phyloP scores from a whole-genome alignment of 2,888 invertebrate species.

The Lysandra bellargus region DNA sequence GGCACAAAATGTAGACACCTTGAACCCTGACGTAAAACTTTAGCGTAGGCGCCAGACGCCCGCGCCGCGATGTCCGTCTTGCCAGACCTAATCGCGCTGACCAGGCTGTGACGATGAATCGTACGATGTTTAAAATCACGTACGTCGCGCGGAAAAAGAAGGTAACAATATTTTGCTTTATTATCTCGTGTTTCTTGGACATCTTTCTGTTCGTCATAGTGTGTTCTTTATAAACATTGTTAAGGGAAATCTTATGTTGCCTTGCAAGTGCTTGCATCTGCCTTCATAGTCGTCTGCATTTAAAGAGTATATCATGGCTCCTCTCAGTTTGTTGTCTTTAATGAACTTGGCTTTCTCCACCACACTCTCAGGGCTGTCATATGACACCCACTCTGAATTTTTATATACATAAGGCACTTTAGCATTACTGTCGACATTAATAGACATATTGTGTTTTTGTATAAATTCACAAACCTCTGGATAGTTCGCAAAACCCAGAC shows the following conservation, averaged over 20 bases:
- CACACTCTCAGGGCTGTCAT: conserved; percentile 86
- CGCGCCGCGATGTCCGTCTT: conserved; percentile 39
- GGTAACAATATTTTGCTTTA: conserved; percentile 50
- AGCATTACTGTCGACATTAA: conserved; percentile 83
- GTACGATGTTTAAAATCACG: conserved; percentile 75
- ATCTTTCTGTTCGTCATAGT: conserved; percentile 29
- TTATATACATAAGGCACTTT: conserved; percentile 89
- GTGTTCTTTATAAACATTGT: conserved; percentile 51
- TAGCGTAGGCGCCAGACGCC: conserved; percentile 43
- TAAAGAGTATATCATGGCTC: conserved; percentile 91
- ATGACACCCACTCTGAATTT: conserved; percentile 90
- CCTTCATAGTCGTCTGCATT: conserved; percentile 89
- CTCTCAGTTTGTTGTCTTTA: conserved; percentile 83
- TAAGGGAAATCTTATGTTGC: conserved; percentile 47
- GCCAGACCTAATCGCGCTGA: conserved; percentile 28
- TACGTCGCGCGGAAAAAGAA: conserved; percentile 70
- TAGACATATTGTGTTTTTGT: conserved; percentile 68
- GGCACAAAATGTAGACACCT: conserved; percentile 32
- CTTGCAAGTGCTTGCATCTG: conserved; percentile 64
- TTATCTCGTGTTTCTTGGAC: background rate
- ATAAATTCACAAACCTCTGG: conserved; percentile 85
- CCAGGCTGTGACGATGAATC: conserved; percentile 57
- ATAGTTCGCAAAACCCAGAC: conserved; percentile 86
- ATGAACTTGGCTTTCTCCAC: conserved; percentile 85
- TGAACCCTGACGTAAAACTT: conserved; percentile 16